These are phyloP conservation scores for Eumeta japonica DNA, from an alignment of 1,140 invertebrate species.

Conservation along the genomic window DNA sequence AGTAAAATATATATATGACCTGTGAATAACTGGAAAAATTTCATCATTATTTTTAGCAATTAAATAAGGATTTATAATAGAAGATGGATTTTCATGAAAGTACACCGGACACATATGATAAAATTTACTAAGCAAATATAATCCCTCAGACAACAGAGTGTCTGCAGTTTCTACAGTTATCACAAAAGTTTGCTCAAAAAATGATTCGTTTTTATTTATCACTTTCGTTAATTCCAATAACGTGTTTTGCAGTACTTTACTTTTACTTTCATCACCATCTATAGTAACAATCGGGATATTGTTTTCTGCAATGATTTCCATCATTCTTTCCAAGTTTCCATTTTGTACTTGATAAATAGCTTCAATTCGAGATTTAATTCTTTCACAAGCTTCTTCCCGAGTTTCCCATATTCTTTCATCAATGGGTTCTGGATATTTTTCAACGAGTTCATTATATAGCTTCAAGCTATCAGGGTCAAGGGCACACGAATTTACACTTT, in stretches of 20 bases:
- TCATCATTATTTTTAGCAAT: constrained; percentile 36
- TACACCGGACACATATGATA: constrained; percentile 61
- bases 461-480: too few species aligned
- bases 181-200: constrained; percentile 58
- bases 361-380: constrained; percentile 44
- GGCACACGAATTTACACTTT: too few species aligned
- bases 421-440: constrained; percentile 43
- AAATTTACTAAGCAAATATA: constrained; percentile 61
- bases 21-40: constrained; percentile 56
- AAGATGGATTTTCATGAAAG: constrained; percentile 43
- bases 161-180: constrained; percentile 56
- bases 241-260: constrained; percentile 33
- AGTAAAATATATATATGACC: constrained; percentile 62
- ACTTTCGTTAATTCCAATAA: constrained; percentile 32
- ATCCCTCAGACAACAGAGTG: constrained; percentile 53
- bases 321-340: constrained; percentile 39
- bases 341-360: constrained; percentile 41
- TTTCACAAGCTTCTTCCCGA: constrained; percentile 36
- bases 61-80: constrained; percentile 51
- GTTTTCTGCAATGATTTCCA: constrained; percentile 32
- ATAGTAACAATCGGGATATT: constrained; percentile 48
- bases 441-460: constrained; percentile 31
- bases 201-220: constrained; percentile 45
- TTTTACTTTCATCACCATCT: constrained; percentile 27
- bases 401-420: constrained; percentile 50